A percentile compares a stretch with the other conserved stretches of the same genome.
Evolutionary conservation across 2,888 invertebrate genomes (phyloP).

Genomic region (Agrilus mali): DNA sequence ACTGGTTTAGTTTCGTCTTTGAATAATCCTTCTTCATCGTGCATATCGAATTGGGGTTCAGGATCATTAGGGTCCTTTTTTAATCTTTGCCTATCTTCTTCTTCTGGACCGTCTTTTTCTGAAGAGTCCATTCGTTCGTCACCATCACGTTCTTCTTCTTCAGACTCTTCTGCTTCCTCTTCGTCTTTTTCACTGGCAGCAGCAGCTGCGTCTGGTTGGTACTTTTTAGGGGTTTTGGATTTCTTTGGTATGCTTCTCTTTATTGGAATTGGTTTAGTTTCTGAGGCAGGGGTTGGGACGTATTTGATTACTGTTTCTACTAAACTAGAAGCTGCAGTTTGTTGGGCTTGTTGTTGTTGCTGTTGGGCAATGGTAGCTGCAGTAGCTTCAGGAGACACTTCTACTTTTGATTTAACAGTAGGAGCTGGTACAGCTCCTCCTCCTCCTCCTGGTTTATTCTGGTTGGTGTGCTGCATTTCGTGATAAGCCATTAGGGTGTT

Average conservation of each 20-base stretch:
- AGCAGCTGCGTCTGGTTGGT: conserved; percentile 11
- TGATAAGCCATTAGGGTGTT: conserved; percentile 53
- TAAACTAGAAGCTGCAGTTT: conserved; percentile 12
- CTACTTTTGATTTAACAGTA: conserved; percentile 1
- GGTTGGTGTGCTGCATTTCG: conserved; percentile 41
- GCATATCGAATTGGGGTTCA: conserved; percentile 37
- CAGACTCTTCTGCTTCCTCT: conserved; percentile 1
- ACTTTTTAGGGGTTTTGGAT: conserved; percentile 8
- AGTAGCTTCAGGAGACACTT: conserved; percentile 32
- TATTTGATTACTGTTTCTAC: conserved; percentile 9
- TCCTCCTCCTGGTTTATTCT: too few relatives aligned
- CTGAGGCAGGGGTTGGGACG: conserved; percentile 2
- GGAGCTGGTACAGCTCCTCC: conserved; percentile 9
- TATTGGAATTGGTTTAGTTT: not conserved
- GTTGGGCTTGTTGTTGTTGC: conserved; percentile 29
- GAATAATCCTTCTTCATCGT: conserved; percentile 46
- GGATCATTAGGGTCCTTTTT: conserved; percentile 2
- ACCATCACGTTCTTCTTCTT: conserved; percentile 8
- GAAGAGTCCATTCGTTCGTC: conserved; percentile 6
- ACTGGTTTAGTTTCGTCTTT: conserved; percentile 53
- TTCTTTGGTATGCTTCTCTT: not conserved
- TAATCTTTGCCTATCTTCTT: conserved; percentile 16
- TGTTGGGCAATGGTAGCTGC: conserved; percentile 26
- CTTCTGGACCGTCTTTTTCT: conserved; percentile 16
- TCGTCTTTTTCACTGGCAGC: conserved; percentile 8